Base-by-base conservation (phyloP, 1,140 invertebrate species). In the Zophobas morio region DNA sequence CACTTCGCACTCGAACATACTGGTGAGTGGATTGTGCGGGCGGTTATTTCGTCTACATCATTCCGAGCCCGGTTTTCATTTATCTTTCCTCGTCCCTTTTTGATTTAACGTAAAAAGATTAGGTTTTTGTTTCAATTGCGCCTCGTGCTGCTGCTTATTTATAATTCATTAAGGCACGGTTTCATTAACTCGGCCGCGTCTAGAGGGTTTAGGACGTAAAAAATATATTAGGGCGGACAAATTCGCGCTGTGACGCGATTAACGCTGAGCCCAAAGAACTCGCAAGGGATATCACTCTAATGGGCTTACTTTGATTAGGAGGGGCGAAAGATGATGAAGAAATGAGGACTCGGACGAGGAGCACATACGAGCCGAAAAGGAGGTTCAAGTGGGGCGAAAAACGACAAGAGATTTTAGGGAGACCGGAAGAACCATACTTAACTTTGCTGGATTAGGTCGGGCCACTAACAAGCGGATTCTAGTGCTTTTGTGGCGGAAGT, bases 251-350 rank as follows among this genome's bases (percentile, higher is more conserved):
- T 8, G 42, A 46, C 42, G 42, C 42, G 42, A 46, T 46, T 46
- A 46, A 46, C 42, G 42, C 42, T 4, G 42, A 46, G 42, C 42
- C 20, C 42, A 46, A 46, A 46, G 42, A 46, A 46, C 42, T 46
- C 42, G 42, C 42, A 46, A 46, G 42, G 42, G 42, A 46, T 46
- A 46, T 46, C 42, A 46, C 42, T 46, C 42, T 46, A 46, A 46
- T 46, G 42, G 42, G 42, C 42, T 46, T 46, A 46, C 42, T 46
- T 46, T 46, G 42, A 46, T 46, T 46, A 46, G 42, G 3, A 46
- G 8, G 42, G 42, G 42, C 8, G 42, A 46, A 46, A 46, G 3
- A 46, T 46, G 3, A 46, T 8, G 42, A 8, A 46, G 42, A 8
- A 46, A 8, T 8, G 3, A 4, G 8, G 8, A 3, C 42, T 3